Conservation (phyloP, 2,113 vertebrate species). For the Channa maculata region DNA sequence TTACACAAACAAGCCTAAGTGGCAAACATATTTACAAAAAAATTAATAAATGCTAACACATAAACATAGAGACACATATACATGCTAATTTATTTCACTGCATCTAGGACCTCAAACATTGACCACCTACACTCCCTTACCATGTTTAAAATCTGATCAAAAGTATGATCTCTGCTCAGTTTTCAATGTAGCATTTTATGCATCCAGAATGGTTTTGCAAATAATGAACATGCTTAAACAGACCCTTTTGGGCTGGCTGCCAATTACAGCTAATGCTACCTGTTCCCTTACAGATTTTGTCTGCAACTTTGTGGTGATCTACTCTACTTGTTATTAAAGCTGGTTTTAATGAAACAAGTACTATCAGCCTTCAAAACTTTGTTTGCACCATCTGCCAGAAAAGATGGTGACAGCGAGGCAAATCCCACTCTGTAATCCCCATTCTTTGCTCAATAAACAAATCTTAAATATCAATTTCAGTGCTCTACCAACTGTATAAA, state of each 20-base stretch:
- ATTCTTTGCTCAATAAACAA: neutral
- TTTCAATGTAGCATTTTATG: constrained; percentile 2
- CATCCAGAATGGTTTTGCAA: neutral
- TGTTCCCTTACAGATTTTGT: constrained; percentile 15
- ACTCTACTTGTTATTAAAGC: constrained; percentile 3
- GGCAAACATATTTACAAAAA: neutral
- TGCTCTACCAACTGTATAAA: neutral
- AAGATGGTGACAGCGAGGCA: neutral
- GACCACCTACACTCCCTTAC: neutral
- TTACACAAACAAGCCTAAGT: neutral
- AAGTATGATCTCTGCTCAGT: neutral
- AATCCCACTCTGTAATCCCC: neutral
- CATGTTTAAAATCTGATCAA: neutral
- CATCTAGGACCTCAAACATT: neutral
- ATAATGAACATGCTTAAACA: neutral
- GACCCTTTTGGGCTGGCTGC: constrained; percentile 3
- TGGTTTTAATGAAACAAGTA: neutral
- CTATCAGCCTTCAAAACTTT: constrained; percentile 5
- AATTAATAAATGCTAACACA: neutral
- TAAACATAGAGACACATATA: neutral
- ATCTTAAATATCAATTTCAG: neutral
- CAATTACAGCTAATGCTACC: neutral
- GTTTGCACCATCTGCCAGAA: neutral
- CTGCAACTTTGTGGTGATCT: constrained; percentile 6
- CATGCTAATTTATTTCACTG: neutral